These are phyloP conservation scores for Pseudois nayaur DNA, from an alignment of 2,113 vertebrate species.

Conservation along the genomic window DNA sequence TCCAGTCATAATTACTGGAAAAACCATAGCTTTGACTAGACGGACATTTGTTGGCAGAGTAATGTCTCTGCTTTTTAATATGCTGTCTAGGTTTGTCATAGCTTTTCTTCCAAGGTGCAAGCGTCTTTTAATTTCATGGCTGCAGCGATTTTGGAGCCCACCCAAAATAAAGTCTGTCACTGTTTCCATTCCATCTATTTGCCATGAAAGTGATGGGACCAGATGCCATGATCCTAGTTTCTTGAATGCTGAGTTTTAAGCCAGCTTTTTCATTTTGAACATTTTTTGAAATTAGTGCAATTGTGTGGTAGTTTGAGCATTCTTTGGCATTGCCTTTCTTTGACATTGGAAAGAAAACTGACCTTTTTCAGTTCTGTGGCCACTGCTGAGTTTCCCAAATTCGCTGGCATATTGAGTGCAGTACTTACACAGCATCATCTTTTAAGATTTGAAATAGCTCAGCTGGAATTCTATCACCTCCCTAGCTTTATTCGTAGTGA, in stretches of 20 bases:
- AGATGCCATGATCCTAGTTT: neutral
- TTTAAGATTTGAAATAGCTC: neutral
- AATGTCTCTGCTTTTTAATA: neutral
- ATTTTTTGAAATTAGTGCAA: neutral
- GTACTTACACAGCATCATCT: neutral
- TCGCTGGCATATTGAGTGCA: neutral
- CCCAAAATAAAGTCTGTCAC: neutral
- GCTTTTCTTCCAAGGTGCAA: neutral
- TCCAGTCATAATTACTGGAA: neutral
- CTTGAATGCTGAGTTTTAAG: neutral
- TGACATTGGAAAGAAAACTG: neutral
- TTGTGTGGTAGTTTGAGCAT: neutral
- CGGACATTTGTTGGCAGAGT: neutral
- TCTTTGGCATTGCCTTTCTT: neutral
- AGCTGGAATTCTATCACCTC: neutral
- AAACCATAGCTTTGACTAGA: neutral
- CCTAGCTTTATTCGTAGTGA: neutral
- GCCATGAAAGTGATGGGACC: neutral
- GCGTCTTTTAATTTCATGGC: neutral
- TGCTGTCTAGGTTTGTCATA: neutral
- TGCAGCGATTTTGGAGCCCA: neutral
- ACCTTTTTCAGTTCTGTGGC: neutral
- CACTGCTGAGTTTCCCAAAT: neutral
- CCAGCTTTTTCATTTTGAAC: neutral
- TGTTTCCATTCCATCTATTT: neutral